Evolutionary conservation across 2,797 vertebrate species (phyloP).

Genomic region (Nannoperca obscura): DNA sequence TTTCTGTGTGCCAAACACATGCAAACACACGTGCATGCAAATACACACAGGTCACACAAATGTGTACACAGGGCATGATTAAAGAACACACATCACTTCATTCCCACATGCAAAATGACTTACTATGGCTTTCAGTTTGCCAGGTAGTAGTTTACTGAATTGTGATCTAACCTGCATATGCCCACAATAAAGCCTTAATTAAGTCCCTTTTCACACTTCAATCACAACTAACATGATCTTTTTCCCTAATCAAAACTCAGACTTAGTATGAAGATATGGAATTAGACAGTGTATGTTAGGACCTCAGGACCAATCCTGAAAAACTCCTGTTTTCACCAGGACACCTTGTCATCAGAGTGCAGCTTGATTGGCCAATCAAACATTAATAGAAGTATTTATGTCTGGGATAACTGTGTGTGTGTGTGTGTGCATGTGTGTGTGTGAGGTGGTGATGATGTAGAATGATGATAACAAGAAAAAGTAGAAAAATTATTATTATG

Average conservation of each 20-base stretch:
- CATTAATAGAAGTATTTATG: not conserved
- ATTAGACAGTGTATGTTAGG: too few relatives aligned
- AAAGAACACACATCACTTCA: not conserved
- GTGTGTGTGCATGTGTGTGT: not conserved
- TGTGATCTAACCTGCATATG: not conserved
- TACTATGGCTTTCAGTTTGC: not conserved
- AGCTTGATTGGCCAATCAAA: not conserved
- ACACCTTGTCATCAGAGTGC: not conserved
- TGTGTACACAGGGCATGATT: not conserved
- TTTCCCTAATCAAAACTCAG: not conserved
- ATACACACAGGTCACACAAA: not conserved
- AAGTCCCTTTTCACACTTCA: not conserved
- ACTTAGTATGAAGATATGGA: not conserved
- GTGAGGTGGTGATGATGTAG: not conserved
- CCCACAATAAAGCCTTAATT: not conserved
- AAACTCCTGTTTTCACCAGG: too few relatives aligned
- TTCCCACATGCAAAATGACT: not conserved
- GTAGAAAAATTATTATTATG: too few relatives aligned
- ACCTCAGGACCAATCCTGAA: too few relatives aligned
- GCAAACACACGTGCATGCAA: not conserved
- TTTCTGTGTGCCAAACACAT: slow-evolving; percentile 36
- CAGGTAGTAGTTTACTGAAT: not conserved
- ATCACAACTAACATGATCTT: not conserved
- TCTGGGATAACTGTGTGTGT: not conserved
- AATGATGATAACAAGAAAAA: too few relatives aligned